Conservation (phyloP, 2,888 invertebrate genomes). For the Glaucopsyche alexis region DNA sequence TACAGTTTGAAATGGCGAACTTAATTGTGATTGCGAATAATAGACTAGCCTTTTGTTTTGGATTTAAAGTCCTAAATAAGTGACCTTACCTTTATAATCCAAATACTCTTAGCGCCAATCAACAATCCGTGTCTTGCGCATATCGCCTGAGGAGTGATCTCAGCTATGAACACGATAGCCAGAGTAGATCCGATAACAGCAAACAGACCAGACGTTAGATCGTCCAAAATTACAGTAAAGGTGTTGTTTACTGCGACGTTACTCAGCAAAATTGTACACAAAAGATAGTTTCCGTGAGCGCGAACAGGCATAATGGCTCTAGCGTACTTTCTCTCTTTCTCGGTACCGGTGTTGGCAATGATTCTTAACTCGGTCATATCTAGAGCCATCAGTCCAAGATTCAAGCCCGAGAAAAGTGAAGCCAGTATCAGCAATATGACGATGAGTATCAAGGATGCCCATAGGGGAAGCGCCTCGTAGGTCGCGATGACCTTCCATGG, state of each 20-base stretch:
- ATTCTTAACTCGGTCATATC: constrained; percentile 97
- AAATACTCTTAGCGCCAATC: constrained; percentile 97
- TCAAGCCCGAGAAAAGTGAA: constrained; percentile 97
- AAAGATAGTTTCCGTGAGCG: constrained; percentile 94
- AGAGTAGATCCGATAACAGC: constrained; percentile 95
- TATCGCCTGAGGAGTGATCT: constrained; percentile 97
- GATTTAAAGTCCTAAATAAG: too few relatives aligned
- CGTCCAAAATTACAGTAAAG: constrained; percentile 97
- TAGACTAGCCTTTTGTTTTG: too few relatives aligned
- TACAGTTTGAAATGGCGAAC: too few relatives aligned
- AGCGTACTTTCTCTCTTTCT: constrained; percentile 90
- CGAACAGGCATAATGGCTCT: constrained; percentile 94
- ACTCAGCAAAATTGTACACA: constrained; percentile 88
- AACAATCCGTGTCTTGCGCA: constrained; percentile 97
- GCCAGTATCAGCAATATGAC: constrained; percentile 89
- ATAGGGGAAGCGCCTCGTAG: constrained; percentile 87
- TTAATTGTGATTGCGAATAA: too few relatives aligned
- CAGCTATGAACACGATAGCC: constrained; percentile 97
- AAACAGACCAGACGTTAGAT: constrained; percentile 93
- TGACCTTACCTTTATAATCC: constrained; percentile 88
- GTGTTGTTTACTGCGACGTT: constrained; percentile 98
- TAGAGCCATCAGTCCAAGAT: constrained; percentile 97
- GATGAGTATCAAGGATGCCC: constrained; percentile 88
- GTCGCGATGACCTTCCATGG: constrained; percentile 83
- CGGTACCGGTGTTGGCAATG: constrained; percentile 94